Base-by-base conservation (phyloP, 2,797 vertebrate genomes). In the Lacerta viridis region DNA sequence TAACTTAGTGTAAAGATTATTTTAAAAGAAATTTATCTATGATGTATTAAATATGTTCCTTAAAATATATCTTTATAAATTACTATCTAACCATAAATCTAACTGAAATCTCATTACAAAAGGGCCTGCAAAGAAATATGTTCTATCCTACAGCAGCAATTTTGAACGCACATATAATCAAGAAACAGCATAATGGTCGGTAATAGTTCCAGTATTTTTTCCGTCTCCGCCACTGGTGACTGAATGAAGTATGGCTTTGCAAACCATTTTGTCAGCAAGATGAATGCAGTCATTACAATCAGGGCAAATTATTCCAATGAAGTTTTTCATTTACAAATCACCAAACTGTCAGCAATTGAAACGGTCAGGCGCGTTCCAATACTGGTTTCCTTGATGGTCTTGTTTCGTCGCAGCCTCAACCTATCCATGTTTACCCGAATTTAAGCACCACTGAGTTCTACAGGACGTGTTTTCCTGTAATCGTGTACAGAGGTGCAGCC, bases 311-410 rank as follows among this genome's bases (percentile, higher is more conserved):
- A 97, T 95, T 93, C 94, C 96, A 96, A 96, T 96, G 94, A 96
- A 95, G 96, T 97, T 97, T 97, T 97, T 96, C 96, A 96, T 97
- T 97, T 97, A 96, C 95, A 97, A 97, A 97, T 96, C 96, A 95
- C 96, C 96, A 97, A 97, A 97, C 95, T 96, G 96, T 96, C 95
- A 96, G 97, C 96, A 97, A 97, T 97, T 97, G 97, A 97, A 96
- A 97, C 96, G 96, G 97, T 94, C 95, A 93, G 93, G 96, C 96
- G 90, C 94, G 91, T 94, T 96, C 89, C 82, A 88, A 93, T 91
- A 93, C 92, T 94, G 17, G 36, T 95, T 94, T 88, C 93, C 95
- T 93, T 95, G 91, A 95, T 96, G 89, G 91, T 91, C 91, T 94
- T 0, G 2, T 93, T 96, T 5, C 55, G 94, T 96, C 96, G 17